Percentiles rank a stretch among this genome's conserved stretches.
phyloP scores from a whole-genome alignment of 2,113 vertebrate genomes.

The Gallinago paraguaiae region DNA sequence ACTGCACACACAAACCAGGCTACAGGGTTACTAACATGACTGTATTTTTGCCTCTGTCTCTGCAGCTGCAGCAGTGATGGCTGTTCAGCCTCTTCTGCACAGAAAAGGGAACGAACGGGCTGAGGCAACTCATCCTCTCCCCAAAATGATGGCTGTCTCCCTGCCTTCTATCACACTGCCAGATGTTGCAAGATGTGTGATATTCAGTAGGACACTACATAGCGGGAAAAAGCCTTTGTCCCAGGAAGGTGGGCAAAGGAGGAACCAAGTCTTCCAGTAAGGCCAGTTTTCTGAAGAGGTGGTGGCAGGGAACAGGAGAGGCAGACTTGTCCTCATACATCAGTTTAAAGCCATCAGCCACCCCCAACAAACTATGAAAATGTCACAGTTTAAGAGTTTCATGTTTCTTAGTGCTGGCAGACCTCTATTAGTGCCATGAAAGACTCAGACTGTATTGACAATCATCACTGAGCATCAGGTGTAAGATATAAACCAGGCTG shows the following conservation, averaged over 20 bases:
- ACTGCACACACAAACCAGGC: neutral
- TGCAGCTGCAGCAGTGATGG: neutral
- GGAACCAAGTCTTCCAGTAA: neutral
- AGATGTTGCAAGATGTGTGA: neutral
- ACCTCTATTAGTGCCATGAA: neutral
- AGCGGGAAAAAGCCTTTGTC: neutral
- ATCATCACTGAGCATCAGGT: neutral
- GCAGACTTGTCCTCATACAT: neutral
- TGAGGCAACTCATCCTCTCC: neutral
- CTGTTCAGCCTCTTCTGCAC: neutral
- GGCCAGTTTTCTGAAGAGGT: neutral
- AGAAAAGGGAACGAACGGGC: neutral
- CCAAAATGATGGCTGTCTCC: rapidly evolving
- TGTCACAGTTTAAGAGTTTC: neutral
- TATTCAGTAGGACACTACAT: neutral
- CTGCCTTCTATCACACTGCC: neutral
- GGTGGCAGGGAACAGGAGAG: neutral
- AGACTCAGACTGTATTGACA: neutral
- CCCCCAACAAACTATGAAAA: neutral
- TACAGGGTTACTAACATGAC: neutral
- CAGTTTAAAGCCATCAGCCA: neutral
- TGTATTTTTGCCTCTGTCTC: neutral
- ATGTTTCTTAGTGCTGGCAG: neutral
- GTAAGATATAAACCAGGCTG: neutral
- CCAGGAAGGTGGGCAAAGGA: neutral